These are phyloP conservation scores for Synanthedon andrenaeformis DNA, from an alignment of 2,888 invertebrate genomes.

Conservation along the genomic window DNA sequence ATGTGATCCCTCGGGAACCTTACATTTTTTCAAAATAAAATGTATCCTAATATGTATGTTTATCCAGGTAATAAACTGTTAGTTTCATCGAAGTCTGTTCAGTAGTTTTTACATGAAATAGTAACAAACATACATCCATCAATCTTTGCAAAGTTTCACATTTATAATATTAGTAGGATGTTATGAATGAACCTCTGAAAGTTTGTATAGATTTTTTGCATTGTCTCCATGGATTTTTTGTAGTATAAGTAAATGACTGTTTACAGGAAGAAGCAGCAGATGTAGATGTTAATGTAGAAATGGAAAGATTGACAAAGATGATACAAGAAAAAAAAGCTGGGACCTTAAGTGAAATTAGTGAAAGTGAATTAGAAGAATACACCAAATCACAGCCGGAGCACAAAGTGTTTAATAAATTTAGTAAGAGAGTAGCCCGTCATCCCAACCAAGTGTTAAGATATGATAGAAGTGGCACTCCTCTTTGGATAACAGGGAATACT, in stretches of 20 bases:
- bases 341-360: slow-evolving; percentile 71
- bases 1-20: too few relatives aligned
- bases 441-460: slow-evolving; percentile 89
- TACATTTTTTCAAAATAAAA: too few relatives aligned
- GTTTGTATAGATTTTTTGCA: too few relatives aligned
- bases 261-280: slow-evolving; percentile 28
- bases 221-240: too few relatives aligned
- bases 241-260: not conserved
- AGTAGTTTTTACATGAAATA: too few relatives aligned
- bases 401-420: slow-evolving; percentile 82
- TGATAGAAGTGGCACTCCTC: slow-evolving; percentile 79
- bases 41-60: too few relatives aligned
- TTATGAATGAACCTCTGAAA: too few relatives aligned
- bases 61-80: too few relatives aligned
- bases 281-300: slow-evolving; percentile 63
- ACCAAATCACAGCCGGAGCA: slow-evolving; percentile 74
- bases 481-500: slow-evolving; percentile 83
- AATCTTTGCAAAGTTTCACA: too few relatives aligned
- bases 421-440: slow-evolving; percentile 74
- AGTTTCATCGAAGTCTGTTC: too few relatives aligned
- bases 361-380: slow-evolving; percentile 79
- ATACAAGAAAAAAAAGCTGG: slow-evolving; percentile 72
- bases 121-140: too few relatives aligned
- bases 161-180: too few relatives aligned
- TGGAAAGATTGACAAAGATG: slow-evolving; percentile 57